These are phyloP conservation scores for Ptychochromis oligacanthus DNA, from an alignment of 2,113 vertebrate genomes.

Conservation along the genomic window DNA sequence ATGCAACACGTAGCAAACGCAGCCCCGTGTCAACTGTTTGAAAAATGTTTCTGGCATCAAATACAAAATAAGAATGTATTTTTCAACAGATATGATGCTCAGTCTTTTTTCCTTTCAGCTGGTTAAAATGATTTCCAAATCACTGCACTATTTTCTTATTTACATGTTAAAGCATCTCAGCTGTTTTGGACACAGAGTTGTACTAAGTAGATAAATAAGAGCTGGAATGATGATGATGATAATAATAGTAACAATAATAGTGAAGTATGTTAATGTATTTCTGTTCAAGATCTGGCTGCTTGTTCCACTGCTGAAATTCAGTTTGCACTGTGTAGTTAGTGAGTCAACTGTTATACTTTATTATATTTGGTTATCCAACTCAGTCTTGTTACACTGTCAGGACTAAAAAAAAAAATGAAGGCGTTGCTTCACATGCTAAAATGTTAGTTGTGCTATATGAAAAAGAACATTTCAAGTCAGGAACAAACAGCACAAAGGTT, in stretches of 20 bases:
- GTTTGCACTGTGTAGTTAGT: neutral
- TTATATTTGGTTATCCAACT: too few relatives aligned
- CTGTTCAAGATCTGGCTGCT: neutral
- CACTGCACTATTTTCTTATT: neutral
- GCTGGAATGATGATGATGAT: neutral
- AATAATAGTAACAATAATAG: neutral
- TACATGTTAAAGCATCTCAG: neutral
- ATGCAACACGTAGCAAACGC: neutral
- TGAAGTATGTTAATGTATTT: neutral
- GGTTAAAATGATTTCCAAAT: neutral
- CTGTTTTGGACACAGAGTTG: neutral
- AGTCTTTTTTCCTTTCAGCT: neutral
- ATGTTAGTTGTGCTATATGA: too few relatives aligned
- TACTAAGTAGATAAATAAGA: neutral
- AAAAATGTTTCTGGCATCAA: rapidly evolving
- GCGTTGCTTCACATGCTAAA: neutral
- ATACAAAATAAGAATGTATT: neutral
- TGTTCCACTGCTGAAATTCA: neutral
- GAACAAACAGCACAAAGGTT: neutral
- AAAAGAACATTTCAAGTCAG: neutral
- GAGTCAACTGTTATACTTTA: neutral
- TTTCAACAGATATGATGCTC: neutral
- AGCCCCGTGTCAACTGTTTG: neutral
- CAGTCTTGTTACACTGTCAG: too few relatives aligned
- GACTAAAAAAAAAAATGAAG: too few relatives aligned